phyloP scores from a whole-genome alignment of 2,113 vertebrate genomes.

The Microcebus jonahi region DNA sequence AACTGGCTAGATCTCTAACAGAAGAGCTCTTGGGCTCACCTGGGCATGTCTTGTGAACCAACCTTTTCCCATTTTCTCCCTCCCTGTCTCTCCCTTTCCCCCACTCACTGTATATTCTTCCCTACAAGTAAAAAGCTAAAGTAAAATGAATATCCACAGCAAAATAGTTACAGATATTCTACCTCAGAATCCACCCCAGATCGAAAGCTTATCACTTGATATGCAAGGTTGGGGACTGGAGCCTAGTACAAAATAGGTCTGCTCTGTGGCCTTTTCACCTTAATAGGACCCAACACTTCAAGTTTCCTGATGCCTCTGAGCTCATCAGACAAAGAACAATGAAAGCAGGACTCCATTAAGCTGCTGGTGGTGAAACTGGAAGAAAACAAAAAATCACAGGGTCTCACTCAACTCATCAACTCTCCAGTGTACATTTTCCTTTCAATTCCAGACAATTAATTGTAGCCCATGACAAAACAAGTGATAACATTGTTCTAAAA shows the following conservation, averaged over 20 bases:
- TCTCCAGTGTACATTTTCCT: neutral
- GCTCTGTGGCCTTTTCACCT: conserved; percentile 56
- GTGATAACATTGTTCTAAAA: neutral
- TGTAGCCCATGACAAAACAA: neutral
- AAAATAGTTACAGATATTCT: conserved; percentile 78
- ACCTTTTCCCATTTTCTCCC: conserved; percentile 40
- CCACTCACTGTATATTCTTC: neutral
- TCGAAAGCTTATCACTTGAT: conserved; percentile 61
- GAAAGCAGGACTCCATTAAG: conserved; percentile 52
- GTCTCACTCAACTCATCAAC: conserved; percentile 25
- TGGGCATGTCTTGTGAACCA: conserved; percentile 25
- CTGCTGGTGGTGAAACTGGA: neutral
- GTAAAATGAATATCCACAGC: conserved; percentile 63
- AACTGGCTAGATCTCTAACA: neutral
- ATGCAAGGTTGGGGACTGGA: conserved; percentile 60
- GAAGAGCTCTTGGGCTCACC: conserved; percentile 55
- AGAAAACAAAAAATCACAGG: conserved; percentile 1
- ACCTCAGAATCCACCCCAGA: conserved; percentile 39
- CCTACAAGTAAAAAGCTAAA: neutral
- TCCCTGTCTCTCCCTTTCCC: neutral
- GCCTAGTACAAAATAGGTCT: conserved; percentile 51
- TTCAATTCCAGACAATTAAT: conserved; percentile 11
- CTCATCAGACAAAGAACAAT: conserved; percentile 69
- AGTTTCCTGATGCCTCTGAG: conserved; percentile 44
- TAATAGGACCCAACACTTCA: neutral